Evolutionary conservation across 2,797 vertebrate genomes (phyloP).

Genomic region (Hyperoplus lanceolatus): DNA sequence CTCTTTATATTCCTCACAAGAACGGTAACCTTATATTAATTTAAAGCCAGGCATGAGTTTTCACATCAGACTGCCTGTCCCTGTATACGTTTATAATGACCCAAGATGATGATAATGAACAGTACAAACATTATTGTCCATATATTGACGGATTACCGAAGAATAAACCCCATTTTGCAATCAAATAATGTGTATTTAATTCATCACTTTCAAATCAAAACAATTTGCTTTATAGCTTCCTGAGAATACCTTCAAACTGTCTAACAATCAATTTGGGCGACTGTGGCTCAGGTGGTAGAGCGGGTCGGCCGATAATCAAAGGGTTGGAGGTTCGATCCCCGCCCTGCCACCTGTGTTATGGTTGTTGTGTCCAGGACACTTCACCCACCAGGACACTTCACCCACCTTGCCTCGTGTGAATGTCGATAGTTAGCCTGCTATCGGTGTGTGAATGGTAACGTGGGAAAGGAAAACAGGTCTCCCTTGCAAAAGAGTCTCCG

Average conservation of each 20-base stretch:
- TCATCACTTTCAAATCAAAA: not conserved
- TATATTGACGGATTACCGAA: conserved; percentile 4
- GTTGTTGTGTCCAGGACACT: too few relatives aligned
- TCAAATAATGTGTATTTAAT: conserved; percentile 2
- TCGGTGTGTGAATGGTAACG: too few relatives aligned
- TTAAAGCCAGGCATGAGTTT: not conserved
- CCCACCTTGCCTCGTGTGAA: too few relatives aligned
- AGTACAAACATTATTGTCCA: conserved; percentile 1
- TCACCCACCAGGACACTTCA: too few relatives aligned
- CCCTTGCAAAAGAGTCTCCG: too few relatives aligned
- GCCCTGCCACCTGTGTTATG: too few relatives aligned
- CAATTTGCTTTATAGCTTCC: conserved; percentile 6
- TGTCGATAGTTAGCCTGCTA: too few relatives aligned
- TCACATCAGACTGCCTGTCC: conserved; percentile 5
- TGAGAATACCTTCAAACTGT: conserved; percentile 2
- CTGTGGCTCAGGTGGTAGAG: too few relatives aligned
- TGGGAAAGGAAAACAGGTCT: too few relatives aligned
- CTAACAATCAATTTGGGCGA: too few relatives aligned
- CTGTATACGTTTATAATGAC: conserved; percentile 1
- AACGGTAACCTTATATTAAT: conserved; percentile 3
- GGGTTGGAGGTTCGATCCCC: too few relatives aligned
- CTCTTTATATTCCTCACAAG: not conserved
- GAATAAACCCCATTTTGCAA: conserved; percentile 7
- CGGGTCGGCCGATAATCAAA: too few relatives aligned
- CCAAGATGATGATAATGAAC: conserved; percentile 8